Evolutionary conservation across 2,888 invertebrate species (phyloP), one percentile per base, ranked within the genome.

Genomic region (Hypercompe scribonia): DNA sequence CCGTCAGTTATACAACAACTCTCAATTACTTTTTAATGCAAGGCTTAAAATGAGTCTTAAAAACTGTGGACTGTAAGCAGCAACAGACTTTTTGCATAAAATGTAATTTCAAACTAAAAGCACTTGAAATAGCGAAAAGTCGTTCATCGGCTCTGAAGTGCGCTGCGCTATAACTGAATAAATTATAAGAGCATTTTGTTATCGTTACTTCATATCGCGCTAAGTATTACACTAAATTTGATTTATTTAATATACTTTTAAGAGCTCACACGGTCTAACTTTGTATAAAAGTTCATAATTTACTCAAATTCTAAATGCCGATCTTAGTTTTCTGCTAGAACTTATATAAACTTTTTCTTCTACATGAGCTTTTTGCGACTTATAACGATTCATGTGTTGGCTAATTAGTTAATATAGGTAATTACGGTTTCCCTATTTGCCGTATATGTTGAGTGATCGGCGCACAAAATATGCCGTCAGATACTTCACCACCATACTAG

Each of bases 81-180:
- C 31, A 18, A 31, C 31, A 61, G 18, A 31, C 18, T 61, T 31
- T 61, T 61, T 61, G 31, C 31, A 18, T 61, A 18, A 61, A 61
- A 61, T 61, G 61, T 31, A 31, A 18, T 61, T 61, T 61, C 18
- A 61, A 61, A 61, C 31, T 61, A 31, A 61, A 61, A 61, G 31
- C 61, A 61, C 31, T 61, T 61, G 18, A 61, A 61, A 61, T 61
- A 61, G 7, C 18, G 61, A 61, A 61, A 61, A 58, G 58, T 28
- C 13, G 13, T 58, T 15, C 2, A 58, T 58, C 28, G 28, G 31
- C 31, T 61, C 31, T 31, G 28, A 28, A 61, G 18, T 61, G 11
- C 31, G 28, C 28, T 61, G 61, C 31, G 18, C 61, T 61, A 18
- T 31, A 61, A 61, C 15, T 31, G 15, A 31, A 61, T 61, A 61